Evolutionary conservation across 2,113 vertebrate genomes (phyloP).

Genomic region (Gobiocypris rarus): DNA sequence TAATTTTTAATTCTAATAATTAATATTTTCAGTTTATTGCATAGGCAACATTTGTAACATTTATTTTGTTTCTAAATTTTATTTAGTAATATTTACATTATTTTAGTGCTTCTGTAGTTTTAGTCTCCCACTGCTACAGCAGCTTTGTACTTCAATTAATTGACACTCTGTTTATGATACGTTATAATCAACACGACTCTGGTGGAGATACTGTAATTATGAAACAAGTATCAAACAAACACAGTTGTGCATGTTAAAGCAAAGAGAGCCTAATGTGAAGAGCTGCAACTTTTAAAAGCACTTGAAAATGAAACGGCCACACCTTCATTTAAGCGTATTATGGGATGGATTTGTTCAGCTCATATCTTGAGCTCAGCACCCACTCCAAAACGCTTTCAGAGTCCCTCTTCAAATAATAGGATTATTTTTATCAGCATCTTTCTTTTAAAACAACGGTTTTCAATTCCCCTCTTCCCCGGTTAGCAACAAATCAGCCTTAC

Average conservation of each 20-base stretch:
- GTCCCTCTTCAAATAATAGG: slow-evolving; percentile 24
- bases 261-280: not conserved
- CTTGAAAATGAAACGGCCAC: slow-evolving; percentile 21
- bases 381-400: slow-evolving; percentile 6
- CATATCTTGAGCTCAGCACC: slow-evolving; percentile 12
- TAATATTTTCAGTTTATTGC: too few relatives aligned
- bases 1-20: too few relatives aligned
- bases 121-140: too few relatives aligned
- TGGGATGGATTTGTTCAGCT: slow-evolving; percentile 14
- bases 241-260: not conserved
- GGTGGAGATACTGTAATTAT: not conserved
- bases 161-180: not conserved
- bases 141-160: not conserved
- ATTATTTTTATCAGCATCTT: not conserved
- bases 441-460: not conserved
- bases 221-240: not conserved
- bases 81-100: too few relatives aligned
- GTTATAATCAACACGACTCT: too few relatives aligned
- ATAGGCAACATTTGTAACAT: too few relatives aligned
- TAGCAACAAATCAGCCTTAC: not conserved
- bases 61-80: too few relatives aligned
- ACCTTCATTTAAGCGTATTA: slow-evolving; percentile 11
- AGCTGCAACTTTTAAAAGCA: not conserved
- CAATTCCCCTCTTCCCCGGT: not conserved
- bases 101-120: too few relatives aligned